Base-by-base conservation (phyloP, 2,797 vertebrate genomes). In the Pampus argenteus region DNA sequence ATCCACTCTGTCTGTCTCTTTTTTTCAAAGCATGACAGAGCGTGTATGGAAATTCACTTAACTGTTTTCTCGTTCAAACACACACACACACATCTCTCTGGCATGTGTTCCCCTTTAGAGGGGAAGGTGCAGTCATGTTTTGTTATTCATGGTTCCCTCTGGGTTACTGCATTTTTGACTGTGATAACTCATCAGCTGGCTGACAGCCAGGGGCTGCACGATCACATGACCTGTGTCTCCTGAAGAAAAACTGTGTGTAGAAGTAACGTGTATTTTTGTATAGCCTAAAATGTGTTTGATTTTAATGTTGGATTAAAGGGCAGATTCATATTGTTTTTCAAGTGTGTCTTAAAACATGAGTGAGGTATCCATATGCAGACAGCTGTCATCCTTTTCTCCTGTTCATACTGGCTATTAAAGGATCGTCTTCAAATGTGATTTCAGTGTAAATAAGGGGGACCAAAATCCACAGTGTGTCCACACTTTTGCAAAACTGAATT, bases 1-100 rank as follows among this genome's bases (percentile, higher is more conserved):
- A 23, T 26, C 8, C 56, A 31, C 49, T 11, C 61, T 60, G n/a
- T 58, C 58, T 69, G 26, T 42, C 6, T 55, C 13, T 44, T 56
- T 38, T 57, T 20, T 42, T 47, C 45, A 28, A 58, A 59, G 38
- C 70, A 69, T 86, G 71, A 84, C 60, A 3, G 23, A 71, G 69
- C 71, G 23, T 10, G 49, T 9, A 58, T 57, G 84, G 82, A 79
- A 86, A 89, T 28, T 81, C 56, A 57, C 34, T 66, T 28, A 59
- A 51, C 7, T 29, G 25, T 71, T 75, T 74, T 68, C 36, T 63
- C 55, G 31, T n/a, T 44, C 50, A 22, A 8, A 59, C 66, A 31
- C 29, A 60, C 48, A 71, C 55, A 56, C 40, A 45, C n/a, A n/a
- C 31, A 59, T 26, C 50, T 11, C 29, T 61, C 5, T 23, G 52